These are phyloP conservation scores for Pimpla rufipes DNA, from an alignment of 2,888 invertebrate genomes.

Conservation along the genomic window DNA sequence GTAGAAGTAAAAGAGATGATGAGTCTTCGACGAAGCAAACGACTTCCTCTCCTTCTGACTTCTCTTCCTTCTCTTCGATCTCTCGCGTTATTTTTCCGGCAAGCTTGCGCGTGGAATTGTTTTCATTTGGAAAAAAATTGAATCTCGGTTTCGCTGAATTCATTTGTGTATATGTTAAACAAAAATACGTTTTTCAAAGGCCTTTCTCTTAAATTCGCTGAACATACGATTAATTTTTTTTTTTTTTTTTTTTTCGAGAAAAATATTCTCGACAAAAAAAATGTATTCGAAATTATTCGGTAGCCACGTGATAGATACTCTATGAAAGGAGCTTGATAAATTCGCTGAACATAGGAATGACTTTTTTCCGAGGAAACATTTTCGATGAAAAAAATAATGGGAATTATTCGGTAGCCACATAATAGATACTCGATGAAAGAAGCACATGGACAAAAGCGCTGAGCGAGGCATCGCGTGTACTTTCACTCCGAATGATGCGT, in stretches of 20 bases:
- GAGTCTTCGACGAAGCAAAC: constrained; percentile 11
- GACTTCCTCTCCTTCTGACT: background rate
- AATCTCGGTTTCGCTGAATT: background rate
- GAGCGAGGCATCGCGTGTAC: background rate
- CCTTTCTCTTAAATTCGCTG: no score
- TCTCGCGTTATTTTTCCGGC: background rate
- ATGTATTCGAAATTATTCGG: background rate
- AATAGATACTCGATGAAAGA: background rate
- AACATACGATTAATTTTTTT: background rate
- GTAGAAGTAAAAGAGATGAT: constrained; percentile 23
- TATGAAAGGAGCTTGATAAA: no score
- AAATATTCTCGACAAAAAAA: background rate
- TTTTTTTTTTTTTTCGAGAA: no score
- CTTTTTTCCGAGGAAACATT: no score
- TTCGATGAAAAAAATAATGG: no score
- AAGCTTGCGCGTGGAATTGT: background rate
- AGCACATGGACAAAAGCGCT: background rate
- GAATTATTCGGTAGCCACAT: background rate
- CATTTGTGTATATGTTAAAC: background rate
- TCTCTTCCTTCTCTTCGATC: constrained; percentile 5
- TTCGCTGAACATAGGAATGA: no score
- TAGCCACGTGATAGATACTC: no score
- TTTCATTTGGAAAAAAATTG: background rate
- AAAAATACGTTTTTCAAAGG: no score
- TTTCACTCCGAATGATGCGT: constrained; percentile 21